Evolutionary conservation across 92 coral and sea anemone species (phyloP).

Genomic region (Parazoanthus atlanticus): DNA sequence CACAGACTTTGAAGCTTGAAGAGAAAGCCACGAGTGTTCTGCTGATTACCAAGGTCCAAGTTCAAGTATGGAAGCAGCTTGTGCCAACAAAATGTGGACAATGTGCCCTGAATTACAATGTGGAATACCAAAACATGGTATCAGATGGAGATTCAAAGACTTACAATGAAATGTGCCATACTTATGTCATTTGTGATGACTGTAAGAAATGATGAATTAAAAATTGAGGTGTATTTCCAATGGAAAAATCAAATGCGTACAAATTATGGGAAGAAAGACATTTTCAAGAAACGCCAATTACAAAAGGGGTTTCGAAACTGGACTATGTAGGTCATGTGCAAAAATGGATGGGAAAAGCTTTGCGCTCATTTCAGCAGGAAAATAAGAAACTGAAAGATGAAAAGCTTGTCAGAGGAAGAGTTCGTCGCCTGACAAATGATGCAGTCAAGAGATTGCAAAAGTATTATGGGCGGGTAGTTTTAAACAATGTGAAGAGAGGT

Average conservation of each 20-base stretch:
- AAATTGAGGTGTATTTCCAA: slow-evolving; percentile 17
- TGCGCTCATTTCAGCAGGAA: background rate
- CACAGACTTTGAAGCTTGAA: slow-evolving; percentile 35
- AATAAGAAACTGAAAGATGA: slow-evolving; percentile 16
- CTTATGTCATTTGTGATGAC: slow-evolving; percentile 38
- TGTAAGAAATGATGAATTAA: slow-evolving; percentile 44
- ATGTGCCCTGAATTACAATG: slow-evolving; percentile 10
- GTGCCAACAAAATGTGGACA: slow-evolving; percentile 44
- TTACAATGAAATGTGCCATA: slow-evolving; percentile 36
- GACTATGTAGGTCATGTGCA: slow-evolving; percentile 29
- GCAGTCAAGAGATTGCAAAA: background rate
- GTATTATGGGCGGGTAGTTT: background rate
- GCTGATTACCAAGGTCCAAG: slow-evolving; percentile 46
- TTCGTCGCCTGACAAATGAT: background rate
- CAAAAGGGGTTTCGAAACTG: background rate
- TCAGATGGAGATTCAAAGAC: slow-evolving; percentile 57
- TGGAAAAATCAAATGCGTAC: slow-evolving; percentile 18
- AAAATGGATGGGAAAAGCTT: slow-evolving; percentile 14
- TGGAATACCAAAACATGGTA: slow-evolving; percentile 52
- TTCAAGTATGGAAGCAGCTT: slow-evolving; percentile 47
- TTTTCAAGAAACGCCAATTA: background rate
- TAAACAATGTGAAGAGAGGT: slow-evolving; percentile 20
- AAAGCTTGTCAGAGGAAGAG: background rate
- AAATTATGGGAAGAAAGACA: background rate
- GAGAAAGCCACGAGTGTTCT: slow-evolving; percentile 19